These are phyloP conservation scores for Brienomyrus longianalis DNA, from an alignment of 2,113 vertebrate genomes.

Conservation along the genomic window DNA sequence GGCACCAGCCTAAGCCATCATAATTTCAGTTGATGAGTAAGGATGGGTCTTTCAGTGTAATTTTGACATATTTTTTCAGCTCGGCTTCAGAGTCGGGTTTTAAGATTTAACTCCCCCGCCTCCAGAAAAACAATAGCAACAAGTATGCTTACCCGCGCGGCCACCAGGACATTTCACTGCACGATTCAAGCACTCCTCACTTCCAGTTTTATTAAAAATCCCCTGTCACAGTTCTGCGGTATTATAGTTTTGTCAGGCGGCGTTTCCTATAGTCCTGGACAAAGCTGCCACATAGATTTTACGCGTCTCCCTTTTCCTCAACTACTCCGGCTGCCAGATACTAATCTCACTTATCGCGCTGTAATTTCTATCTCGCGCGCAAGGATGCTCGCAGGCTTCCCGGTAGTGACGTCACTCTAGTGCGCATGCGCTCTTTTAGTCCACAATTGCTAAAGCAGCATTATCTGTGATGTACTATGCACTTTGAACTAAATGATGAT, in stretches of 20 bases:
- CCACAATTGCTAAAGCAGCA: neutral
- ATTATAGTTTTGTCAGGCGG: neutral
- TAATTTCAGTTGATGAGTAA: neutral
- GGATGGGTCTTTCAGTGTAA: neutral
- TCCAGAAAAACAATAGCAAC: neutral
- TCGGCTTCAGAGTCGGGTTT: neutral
- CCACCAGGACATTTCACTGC: slow-evolving; percentile 61
- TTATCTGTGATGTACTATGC: neutral
- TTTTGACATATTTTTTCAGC: neutral
- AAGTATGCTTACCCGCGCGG: slow-evolving; percentile 55
- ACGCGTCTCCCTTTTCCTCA: neutral
- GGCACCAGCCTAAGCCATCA: neutral
- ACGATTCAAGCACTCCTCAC: slow-evolving; percentile 19
- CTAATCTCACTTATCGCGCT: slow-evolving; percentile 43
- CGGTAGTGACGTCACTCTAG: slow-evolving; percentile 43
- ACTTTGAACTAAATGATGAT: neutral
- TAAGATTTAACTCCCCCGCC: neutral
- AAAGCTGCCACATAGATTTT: neutral
- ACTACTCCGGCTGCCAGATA: neutral
- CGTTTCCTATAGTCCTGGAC: neutral
- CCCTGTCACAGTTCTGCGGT: neutral
- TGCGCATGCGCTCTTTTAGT: neutral
- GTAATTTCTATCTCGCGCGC: slow-evolving; percentile 63
- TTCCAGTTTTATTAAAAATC: slow-evolving; percentile 1
- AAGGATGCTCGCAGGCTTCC: slow-evolving; percentile 31